Base-by-base conservation (phyloP, 2,113 vertebrate genomes). In the Chaetops frenatus region DNA sequence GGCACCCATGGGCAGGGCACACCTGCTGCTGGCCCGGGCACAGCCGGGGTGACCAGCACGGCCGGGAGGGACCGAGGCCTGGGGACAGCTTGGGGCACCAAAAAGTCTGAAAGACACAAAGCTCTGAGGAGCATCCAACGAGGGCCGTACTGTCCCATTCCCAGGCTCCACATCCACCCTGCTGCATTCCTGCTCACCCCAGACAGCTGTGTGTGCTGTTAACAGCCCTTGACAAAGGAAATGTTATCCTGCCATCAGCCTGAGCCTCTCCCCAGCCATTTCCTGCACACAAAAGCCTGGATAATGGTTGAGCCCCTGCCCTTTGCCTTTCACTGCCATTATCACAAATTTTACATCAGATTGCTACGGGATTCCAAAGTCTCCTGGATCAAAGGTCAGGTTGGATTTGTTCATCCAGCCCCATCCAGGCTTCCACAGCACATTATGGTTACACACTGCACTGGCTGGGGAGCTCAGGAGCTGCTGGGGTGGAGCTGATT, bases 61-160 rank as follows among this genome's bases (percentile, higher is more conserved):
- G 10, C 1, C 38, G 69, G 79, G 73, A 84, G 45, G 38, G 56
- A 33, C 27, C 54, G 2, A 8, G 20, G 14, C 18, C 42, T 4
- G 72, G 53, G 71, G 21, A 0, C 53, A 15, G 22, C 47, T 2
- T 1, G 44, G 42, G 61, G 25, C 45, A 24, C 36, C 42, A 0
- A n/a, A 5, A 1, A 1, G 24, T 4, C 27, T 7, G 12, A 31
- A 7, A 3, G 35, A 24, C 3, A 2, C 10, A 6, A 2, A 58
- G 38, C 60, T 51, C 17, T 1, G 19, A 4, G 14, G 53, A 60
- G 69, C 53, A 36, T 29, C 61, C 53, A 8, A 0, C 5, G 12
- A 15, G 57, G 58, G n/a, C n/a, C n/a, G n/a, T n/a, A n/a, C 20
- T 0, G 2, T 10, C 7, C 38, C 8, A 0, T 13, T 45, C 9